These are phyloP conservation scores for Raja brachyura DNA, from an alignment of 2,113 vertebrate genomes.

Conservation along the genomic window DNA sequence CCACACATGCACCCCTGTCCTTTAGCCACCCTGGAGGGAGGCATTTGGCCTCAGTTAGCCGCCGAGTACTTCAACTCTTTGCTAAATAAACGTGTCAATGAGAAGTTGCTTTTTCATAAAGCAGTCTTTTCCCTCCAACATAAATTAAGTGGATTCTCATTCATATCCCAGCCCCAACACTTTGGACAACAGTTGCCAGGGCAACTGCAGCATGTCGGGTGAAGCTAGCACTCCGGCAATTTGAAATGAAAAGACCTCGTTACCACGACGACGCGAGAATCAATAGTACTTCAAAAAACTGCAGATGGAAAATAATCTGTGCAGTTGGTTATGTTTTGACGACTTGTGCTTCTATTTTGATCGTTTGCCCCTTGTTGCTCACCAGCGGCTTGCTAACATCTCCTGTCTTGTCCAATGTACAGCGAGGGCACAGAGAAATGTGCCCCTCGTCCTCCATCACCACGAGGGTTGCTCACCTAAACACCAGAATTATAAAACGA, in stretches of 20 bases:
- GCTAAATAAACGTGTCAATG: background rate
- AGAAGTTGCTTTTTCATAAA: constrained; percentile 2
- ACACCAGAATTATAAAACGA: background rate
- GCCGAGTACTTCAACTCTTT: background rate
- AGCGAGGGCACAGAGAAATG: too few relatives aligned
- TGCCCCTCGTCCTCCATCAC: background rate
- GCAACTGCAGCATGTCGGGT: background rate
- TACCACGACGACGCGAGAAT: background rate
- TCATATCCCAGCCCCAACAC: background rate
- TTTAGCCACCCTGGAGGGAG: background rate
- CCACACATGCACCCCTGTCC: background rate
- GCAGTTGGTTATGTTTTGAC: background rate
- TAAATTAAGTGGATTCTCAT: background rate
- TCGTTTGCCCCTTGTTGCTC: background rate
- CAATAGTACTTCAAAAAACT: constrained; percentile 9
- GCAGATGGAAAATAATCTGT: background rate
- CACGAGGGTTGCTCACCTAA: background rate
- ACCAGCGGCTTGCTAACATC: background rate
- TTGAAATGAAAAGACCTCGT: constrained; percentile 21
- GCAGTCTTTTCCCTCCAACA: background rate
- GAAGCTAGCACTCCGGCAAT: background rate
- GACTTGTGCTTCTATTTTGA: background rate
- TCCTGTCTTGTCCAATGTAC: background rate
- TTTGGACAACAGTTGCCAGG: constrained; percentile 27
- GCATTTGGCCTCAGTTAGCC: background rate